Percentiles rank a stretch among this genome's conserved stretches.
These are phyloP conservation scores for Centruroides vittatus DNA, from an alignment of 1,140 invertebrate genomes.

Conservation along the genomic window DNA sequence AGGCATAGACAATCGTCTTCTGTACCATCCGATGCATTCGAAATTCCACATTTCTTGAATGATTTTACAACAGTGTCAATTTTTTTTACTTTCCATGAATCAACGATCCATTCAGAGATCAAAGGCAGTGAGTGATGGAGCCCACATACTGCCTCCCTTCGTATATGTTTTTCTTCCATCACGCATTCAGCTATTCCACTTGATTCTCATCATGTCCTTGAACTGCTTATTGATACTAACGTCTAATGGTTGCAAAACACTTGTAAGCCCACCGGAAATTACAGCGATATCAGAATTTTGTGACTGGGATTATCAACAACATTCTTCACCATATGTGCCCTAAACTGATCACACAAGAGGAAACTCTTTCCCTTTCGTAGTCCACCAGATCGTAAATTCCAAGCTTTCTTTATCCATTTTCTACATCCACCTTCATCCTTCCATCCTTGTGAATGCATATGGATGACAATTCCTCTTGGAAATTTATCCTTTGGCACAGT, in stretches of 20 bases:
- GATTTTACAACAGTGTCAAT: neutral
- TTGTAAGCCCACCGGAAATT: too few relatives aligned
- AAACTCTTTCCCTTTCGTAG: neutral
- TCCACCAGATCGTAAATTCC: conserved; percentile 1
- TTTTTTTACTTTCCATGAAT: too few relatives aligned
- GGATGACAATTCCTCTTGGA: conserved; percentile 12
- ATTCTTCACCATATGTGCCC: neutral
- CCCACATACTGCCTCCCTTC: too few relatives aligned
- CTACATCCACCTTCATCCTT: conserved; percentile 16
- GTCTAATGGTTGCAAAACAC: too few relatives aligned
- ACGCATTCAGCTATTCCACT: too few relatives aligned
- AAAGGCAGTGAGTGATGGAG: too few relatives aligned
- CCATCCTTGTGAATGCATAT: conserved; percentile 18
- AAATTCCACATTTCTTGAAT: neutral
- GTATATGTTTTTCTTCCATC: too few relatives aligned
- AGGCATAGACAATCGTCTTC: neutral
- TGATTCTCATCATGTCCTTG: too few relatives aligned
- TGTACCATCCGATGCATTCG: neutral
- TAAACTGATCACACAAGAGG: neutral
- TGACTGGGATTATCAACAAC: too few relatives aligned
- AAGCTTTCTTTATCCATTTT: conserved; percentile 17
- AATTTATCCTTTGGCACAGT: conserved; percentile 12
- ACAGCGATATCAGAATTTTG: too few relatives aligned
- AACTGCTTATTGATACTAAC: too few relatives aligned
- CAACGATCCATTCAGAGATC: too few relatives aligned